Conservation (phyloP, 2,113 vertebrate genomes). For the Poeciliopsis prolifica region DNA sequence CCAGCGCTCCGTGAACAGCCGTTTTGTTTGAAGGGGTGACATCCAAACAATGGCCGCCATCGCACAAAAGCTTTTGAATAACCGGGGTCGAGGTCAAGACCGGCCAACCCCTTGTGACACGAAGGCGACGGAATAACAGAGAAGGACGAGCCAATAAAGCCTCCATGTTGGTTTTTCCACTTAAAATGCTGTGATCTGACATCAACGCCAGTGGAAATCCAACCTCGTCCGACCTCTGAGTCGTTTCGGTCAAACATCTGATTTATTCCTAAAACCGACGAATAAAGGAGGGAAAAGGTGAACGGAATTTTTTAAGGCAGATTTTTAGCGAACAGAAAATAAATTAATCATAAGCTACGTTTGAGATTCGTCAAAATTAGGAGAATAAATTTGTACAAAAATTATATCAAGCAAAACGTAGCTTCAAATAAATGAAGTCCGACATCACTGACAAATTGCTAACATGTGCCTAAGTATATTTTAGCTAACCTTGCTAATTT, state of each 20-base stretch:
- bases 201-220: neutral
- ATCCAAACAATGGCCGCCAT: conserved; percentile 63
- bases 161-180: conserved; percentile 29
- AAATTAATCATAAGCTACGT: too few species aligned
- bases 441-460: too few species aligned
- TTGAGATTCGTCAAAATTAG: too few species aligned
- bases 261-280: neutral
- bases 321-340: too few species aligned
- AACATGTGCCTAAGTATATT: too few species aligned
- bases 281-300: too few species aligned
- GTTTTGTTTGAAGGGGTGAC: conserved; percentile 70
- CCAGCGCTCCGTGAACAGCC: conserved; percentile 58
- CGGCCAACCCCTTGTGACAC: conserved; percentile 54
- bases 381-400: too few species aligned
- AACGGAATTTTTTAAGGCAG: too few species aligned
- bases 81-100: conserved; percentile 67
- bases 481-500: too few species aligned
- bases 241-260: neutral
- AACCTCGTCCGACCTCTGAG: neutral
- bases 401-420: too few species aligned
- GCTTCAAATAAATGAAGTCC: too few species aligned
- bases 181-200: conserved; percentile 17
- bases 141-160: conserved; percentile 22
- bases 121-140: conserved; percentile 16
- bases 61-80: conserved; percentile 30